Evolutionary conservation across 2,888 invertebrate genomes (phyloP).

Genomic region (Eristalinus sepulchralis): DNA sequence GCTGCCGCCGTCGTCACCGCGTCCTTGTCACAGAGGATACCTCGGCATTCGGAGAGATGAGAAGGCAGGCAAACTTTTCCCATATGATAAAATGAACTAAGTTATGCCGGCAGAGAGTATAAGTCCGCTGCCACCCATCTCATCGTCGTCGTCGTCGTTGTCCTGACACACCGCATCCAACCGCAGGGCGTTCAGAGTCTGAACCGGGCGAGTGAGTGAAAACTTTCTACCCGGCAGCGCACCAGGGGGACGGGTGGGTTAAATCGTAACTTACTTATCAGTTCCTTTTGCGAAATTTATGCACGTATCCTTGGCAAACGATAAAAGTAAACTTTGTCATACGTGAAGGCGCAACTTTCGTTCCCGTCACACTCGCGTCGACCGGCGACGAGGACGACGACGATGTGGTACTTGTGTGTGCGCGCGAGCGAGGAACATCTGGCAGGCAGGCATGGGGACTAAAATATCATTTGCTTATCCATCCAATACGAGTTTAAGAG

Average conservation of each 20-base stretch:
- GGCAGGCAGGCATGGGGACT: constrained; percentile 37
- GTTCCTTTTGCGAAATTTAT: constrained; percentile 71
- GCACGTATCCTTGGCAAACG: constrained; percentile 71
- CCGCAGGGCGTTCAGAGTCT: constrained; percentile 44
- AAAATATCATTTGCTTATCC: constrained; percentile 71
- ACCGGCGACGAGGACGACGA: background rate
- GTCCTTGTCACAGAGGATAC: constrained; percentile 28
- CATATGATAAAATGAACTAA: constrained; percentile 71
- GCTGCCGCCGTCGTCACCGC: constrained; percentile 3
- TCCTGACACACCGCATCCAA: constrained; percentile 21
- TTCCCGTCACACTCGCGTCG: constrained; percentile 21
- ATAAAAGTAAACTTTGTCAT: constrained; percentile 72
- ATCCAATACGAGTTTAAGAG: constrained; percentile 45
- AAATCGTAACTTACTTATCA: constrained; percentile 71
- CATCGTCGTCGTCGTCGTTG: too few species aligned
- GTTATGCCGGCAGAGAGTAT: constrained; percentile 42
- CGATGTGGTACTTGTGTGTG: background rate
- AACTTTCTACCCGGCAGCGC: constrained; percentile 31
- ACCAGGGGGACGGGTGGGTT: constrained; percentile 36
- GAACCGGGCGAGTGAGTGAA: background rate
- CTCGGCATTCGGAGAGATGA: background rate
- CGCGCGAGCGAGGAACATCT: constrained; percentile 39
- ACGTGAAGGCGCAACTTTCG: constrained; percentile 69
- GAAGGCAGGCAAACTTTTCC: constrained; percentile 57
- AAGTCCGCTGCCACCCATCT: background rate